Evolutionary conservation across 2,797 vertebrate genomes (phyloP).

Genomic region (Poecilia velifera): DNA sequence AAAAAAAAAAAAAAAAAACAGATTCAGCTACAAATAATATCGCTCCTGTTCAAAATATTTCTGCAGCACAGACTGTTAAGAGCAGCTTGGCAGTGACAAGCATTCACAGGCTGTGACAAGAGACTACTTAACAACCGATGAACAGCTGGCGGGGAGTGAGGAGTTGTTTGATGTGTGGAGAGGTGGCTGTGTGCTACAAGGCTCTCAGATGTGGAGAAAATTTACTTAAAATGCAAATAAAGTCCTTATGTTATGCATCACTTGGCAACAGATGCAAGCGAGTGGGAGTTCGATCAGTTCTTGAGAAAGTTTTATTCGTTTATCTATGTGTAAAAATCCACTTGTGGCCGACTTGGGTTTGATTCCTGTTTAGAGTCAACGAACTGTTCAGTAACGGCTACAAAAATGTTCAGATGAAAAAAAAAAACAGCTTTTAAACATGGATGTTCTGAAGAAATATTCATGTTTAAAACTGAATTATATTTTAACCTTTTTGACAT

Average conservation of each 20-base stretch:
- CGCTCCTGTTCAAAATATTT: background rate
- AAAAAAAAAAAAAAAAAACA: background rate
- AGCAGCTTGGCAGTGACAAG: background rate
- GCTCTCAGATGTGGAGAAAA: conserved; percentile 27
- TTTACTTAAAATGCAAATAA: conserved; percentile 37
- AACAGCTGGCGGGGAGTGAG: conserved; percentile 19
- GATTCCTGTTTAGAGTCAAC: background rate
- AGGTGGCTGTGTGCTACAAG: conserved; percentile 10
- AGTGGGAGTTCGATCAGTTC: conserved; percentile 28
- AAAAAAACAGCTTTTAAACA: background rate
- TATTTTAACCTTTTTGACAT: background rate
- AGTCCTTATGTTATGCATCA: conserved; percentile 20
- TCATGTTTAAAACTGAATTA: background rate
- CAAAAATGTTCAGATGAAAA: background rate
- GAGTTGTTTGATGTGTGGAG: conserved; percentile 35
- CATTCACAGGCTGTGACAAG: background rate
- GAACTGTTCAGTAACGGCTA: background rate
- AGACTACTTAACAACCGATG: conserved; percentile 3
- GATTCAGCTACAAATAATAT: background rate
- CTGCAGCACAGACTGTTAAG: background rate
- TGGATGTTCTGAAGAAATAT: background rate
- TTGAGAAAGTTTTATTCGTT: background rate
- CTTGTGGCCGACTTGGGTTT: background rate
- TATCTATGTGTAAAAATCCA: background rate
- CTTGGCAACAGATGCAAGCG: conserved; percentile 33